A percentile compares a stretch with the other conserved stretches of the same genome.
Evolutionary conservation across 2,113 vertebrate species (phyloP).

Genomic region (Petromus typicus): DNA sequence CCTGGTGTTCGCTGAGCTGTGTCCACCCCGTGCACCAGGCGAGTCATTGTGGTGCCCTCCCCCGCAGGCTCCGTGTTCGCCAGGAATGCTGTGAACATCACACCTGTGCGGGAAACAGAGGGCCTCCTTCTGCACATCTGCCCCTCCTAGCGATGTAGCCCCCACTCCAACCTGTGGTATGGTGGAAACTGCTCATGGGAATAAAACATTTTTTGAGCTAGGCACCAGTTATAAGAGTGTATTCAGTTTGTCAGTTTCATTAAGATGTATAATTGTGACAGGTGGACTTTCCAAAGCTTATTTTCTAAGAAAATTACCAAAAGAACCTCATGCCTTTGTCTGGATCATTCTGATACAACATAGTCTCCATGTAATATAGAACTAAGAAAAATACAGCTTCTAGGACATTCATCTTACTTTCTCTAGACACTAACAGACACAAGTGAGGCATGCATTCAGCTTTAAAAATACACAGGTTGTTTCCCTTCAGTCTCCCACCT

Average conservation of each 20-base stretch:
- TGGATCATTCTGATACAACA: slow-evolving; percentile 20
- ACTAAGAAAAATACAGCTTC: not conserved
- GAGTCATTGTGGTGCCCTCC: no score
- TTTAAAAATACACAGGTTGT: not conserved
- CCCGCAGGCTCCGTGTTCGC: no score
- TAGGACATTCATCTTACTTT: not conserved
- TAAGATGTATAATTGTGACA: not conserved
- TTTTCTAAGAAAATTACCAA: no score
- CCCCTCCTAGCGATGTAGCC: not conserved
- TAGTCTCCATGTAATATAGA: not conserved
- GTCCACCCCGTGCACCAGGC: no score
- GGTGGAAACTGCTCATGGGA: not conserved
- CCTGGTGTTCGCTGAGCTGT: not conserved
- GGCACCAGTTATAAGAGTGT: not conserved
- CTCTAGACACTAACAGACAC: not conserved
- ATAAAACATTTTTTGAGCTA: not conserved
- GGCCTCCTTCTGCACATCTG: not conserved
- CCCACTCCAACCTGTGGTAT: not conserved
- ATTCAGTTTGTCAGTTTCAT: not conserved
- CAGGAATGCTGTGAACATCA: no score
- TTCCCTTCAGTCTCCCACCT: not conserved
- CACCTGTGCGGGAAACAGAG: no score
- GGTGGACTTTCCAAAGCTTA: not conserved
- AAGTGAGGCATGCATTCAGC: not conserved
- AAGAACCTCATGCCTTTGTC: not conserved